phyloP scores from a whole-genome alignment of 2,113 vertebrate genomes.

The Catharus bicknelli region DNA sequence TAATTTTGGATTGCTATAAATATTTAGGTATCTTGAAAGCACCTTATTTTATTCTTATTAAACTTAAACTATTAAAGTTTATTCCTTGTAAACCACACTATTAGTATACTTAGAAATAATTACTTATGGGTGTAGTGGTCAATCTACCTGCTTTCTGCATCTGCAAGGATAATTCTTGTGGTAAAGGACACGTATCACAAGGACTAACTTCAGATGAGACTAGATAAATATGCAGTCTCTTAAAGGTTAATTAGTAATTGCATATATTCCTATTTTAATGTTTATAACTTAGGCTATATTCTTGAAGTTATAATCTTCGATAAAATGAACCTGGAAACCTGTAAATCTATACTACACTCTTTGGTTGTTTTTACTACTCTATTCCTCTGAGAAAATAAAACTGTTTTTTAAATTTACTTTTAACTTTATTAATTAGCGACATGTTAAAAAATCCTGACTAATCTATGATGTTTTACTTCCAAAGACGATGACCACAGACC shows the following conservation, averaged over 20 bases:
- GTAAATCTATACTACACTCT: neutral
- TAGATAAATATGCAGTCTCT: neutral
- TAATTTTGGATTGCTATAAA: neutral
- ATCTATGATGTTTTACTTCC: neutral
- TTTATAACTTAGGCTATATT: neutral
- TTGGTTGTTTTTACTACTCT: neutral
- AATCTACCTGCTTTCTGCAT: neutral
- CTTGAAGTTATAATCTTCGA: neutral
- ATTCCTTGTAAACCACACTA: neutral
- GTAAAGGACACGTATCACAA: neutral
- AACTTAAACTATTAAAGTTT: neutral
- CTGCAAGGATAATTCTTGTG: neutral
- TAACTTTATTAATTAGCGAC: neutral
- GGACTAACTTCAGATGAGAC: neutral
- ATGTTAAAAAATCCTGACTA: neutral
- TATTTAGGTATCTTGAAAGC: neutral
- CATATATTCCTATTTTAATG: neutral
- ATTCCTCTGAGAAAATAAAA: neutral
- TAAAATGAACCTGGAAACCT: neutral
- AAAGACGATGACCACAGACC: neutral
- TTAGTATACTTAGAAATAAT: neutral
- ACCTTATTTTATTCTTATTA: neutral
- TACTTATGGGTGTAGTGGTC: neutral
- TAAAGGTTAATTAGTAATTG: neutral
- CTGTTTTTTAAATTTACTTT: neutral